phyloP scores from a whole-genome alignment of 2,113 vertebrate species.

The Sapayoa aenigma region DNA sequence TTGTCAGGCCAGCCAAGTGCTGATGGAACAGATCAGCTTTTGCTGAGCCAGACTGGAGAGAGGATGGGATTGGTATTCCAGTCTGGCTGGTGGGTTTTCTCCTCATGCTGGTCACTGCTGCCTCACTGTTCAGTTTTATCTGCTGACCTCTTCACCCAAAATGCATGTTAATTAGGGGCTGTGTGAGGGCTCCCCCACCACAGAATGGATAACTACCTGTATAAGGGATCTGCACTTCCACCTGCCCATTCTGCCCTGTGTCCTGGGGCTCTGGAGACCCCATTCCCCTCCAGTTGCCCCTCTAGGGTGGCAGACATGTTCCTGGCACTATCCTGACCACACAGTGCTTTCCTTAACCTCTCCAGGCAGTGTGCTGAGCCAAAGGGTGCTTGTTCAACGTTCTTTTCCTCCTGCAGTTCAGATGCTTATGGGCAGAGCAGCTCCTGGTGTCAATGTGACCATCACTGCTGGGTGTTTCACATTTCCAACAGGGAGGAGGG shows the following conservation, averaged over 20 bases:
- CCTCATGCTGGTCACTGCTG: neutral
- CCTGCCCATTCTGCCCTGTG: neutral
- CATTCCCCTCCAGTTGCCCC: neutral
- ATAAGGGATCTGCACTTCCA: neutral
- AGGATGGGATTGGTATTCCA: neutral
- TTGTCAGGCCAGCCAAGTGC: neutral
- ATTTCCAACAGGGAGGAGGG: accelerated
- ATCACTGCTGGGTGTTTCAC: accelerated
- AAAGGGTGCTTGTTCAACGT: accelerated
- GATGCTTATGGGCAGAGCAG: neutral
- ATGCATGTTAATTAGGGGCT: neutral
- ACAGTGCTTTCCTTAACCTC: neutral
- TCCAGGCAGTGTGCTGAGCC: neutral
- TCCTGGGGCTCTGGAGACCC: neutral
- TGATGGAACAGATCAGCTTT: neutral
- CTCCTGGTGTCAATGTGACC: neutral
- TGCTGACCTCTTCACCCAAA: neutral
- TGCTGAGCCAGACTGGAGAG: neutral
- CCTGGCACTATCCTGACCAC: neutral
- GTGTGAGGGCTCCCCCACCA: neutral
- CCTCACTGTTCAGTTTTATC: neutral
- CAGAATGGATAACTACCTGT: neutral
- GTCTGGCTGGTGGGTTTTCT: accelerated
- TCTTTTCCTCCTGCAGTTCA: neutral
- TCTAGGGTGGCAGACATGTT: neutral